Percentiles rank a stretch among this genome's conserved stretches.
phyloP scores from a whole-genome alignment of 2,113 vertebrate species.

The Coryphaenoides rupestris region DNA sequence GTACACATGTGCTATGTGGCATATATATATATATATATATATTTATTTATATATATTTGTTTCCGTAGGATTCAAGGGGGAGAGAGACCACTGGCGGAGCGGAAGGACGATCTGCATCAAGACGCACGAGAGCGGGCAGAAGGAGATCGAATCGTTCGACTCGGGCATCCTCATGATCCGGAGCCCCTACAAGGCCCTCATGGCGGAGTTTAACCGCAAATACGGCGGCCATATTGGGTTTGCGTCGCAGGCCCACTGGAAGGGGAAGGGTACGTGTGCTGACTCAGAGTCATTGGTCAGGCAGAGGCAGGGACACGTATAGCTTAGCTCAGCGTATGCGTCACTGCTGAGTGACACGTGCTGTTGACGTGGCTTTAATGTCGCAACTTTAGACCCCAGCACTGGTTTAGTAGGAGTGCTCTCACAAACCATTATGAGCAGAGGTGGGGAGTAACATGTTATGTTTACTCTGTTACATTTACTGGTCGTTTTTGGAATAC shows the following conservation, averaged over 20 bases:
- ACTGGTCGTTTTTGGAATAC: too few relatives aligned
- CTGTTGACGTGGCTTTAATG: too few relatives aligned
- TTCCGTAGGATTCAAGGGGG: conserved; percentile 90
- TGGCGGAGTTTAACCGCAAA: conserved; percentile 98
- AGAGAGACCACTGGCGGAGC: conserved; percentile 93
- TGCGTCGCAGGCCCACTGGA: conserved; percentile 92
- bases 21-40: neutral
- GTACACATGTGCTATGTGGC: neutral
- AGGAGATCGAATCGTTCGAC: conserved; percentile 92
- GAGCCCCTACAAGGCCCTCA: conserved; percentile 95
- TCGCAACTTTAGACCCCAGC: too few relatives aligned
- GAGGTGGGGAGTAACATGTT: too few relatives aligned
- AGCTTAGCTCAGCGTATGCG: neutral
- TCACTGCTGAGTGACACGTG: too few relatives aligned
- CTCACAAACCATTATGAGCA: too few relatives aligned
- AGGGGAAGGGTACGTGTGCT: conserved; percentile 84
- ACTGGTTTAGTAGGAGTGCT: too few relatives aligned
- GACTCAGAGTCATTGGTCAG: neutral
- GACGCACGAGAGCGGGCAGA: conserved; percentile 93
- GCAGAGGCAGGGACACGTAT: neutral
- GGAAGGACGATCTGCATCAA: conserved; percentile 94
- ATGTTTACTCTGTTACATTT: too few relatives aligned
- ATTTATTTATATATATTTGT: too few relatives aligned
- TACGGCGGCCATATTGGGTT: conserved; percentile 95
- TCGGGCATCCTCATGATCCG: conserved; percentile 88